A percentile compares a stretch with the other conserved stretches of the same genome.
phyloP scores from a whole-genome alignment of 2,113 vertebrate species.

The Scortum barcoo region DNA sequence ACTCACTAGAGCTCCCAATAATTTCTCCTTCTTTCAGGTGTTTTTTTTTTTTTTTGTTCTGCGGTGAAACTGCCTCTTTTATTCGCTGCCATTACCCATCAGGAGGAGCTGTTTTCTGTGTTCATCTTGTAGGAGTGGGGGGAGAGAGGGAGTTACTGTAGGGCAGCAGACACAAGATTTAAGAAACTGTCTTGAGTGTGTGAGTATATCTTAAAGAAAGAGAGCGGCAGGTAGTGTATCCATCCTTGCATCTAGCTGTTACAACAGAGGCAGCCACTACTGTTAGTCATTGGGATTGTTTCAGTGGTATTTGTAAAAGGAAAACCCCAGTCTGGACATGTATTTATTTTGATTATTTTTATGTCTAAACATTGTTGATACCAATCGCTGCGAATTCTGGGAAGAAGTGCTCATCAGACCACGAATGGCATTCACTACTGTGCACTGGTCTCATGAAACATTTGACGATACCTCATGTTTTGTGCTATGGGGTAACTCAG shows the following conservation, averaged over 20 bases:
- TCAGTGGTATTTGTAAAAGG: neutral
- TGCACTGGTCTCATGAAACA: neutral
- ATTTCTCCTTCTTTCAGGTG: conserved; percentile 4
- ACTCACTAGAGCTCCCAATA: conserved; percentile 6
- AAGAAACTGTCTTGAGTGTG: neutral
- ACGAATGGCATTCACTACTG: neutral
- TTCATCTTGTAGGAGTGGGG: neutral
- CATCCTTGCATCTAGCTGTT: neutral
- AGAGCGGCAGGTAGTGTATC: neutral
- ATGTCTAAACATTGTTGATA: neutral
- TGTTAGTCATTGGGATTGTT: neutral
- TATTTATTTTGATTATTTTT: neutral
- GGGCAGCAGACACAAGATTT: neutral
- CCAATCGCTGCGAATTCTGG: neutral
- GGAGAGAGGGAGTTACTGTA: neutral
- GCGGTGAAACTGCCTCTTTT: neutral
- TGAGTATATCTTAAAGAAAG: neutral
- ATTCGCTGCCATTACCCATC: conserved; percentile 14
- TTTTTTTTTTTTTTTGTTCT: conserved; percentile 10
- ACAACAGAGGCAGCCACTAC: neutral
- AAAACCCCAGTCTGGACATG: neutral
- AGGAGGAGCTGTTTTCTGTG: conserved; percentile 1
- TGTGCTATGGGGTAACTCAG: neutral
- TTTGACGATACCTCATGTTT: neutral
- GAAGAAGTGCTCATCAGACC: neutral